Evolutionary conservation across 2,888 invertebrate species (phyloP).

Genomic region (Timema podura): DNA sequence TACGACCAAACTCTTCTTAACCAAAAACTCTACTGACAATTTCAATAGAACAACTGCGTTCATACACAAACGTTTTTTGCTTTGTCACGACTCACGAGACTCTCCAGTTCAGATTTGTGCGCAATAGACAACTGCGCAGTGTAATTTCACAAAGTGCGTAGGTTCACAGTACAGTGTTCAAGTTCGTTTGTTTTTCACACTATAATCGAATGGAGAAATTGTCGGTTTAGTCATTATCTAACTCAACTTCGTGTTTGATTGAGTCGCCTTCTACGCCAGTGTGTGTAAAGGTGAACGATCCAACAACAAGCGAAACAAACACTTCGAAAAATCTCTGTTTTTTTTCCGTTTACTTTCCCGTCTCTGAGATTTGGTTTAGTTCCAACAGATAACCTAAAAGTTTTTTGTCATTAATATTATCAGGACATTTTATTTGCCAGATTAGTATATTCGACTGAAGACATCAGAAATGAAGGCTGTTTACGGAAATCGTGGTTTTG

Average conservation of each 20-base stretch:
- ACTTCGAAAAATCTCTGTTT: no score
- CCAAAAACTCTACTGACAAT: no score
- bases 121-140: not conserved
- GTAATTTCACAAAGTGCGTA: not conserved
- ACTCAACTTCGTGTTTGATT: constrained; percentile 14
- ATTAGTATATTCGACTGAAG: not conserved
- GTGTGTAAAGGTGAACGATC: constrained; percentile 74
- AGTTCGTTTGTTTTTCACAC: not conserved
- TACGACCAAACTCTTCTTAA: not conserved
- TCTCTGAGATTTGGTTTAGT: no score
- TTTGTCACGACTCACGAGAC: no score
- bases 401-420: not conserved
- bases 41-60: no score
- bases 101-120: not conserved
- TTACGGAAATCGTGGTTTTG: constrained; percentile 47
- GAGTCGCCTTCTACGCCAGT: constrained; percentile 84
- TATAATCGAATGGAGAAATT: not conserved
- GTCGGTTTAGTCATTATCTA: constrained; percentile 13
- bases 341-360: no score
- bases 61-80: no score
- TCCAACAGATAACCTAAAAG: not conserved
- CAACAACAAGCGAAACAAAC: not conserved
- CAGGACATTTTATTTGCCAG: not conserved
- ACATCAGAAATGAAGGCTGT: constrained; percentile 52
- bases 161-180: not conserved